These are phyloP conservation scores for Athrips mouffetella DNA, from an alignment of 2,888 invertebrate genomes.

Conservation along the genomic window DNA sequence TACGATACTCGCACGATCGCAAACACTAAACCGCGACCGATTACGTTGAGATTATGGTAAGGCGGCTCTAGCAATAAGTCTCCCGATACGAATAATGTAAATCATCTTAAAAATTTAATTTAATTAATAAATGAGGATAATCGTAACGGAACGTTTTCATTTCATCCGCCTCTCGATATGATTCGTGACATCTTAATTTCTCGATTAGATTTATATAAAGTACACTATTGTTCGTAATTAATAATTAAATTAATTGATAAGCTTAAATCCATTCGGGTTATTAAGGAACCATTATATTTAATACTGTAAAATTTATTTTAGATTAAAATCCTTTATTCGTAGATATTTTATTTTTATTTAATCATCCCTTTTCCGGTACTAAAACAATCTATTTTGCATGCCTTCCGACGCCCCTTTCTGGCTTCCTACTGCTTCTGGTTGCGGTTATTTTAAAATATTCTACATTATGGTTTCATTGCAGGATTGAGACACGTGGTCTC, in stretches of 20 bases:
- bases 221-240: not conserved
- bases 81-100: slow-evolving; percentile 42
- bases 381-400: slow-evolving; percentile 44
- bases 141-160: slow-evolving; percentile 49
- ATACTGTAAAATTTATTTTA: slow-evolving; percentile 49
- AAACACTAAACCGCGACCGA: slow-evolving; percentile 16
- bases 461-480: slow-evolving; percentile 40
- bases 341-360: slow-evolving; percentile 30
- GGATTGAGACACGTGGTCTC: slow-evolving; percentile 20
- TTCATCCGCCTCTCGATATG: slow-evolving; percentile 33
- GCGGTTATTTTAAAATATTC: slow-evolving; percentile 33
- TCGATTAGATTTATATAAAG: slow-evolving; percentile 26
- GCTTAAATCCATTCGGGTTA: slow-evolving; percentile 33
- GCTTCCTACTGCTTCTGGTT: slow-evolving; percentile 46
- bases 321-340: slow-evolving; percentile 50
- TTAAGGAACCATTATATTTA: slow-evolving; percentile 39
- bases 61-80: slow-evolving; percentile 32
- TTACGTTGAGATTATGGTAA: slow-evolving; percentile 30
- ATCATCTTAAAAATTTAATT: slow-evolving; percentile 44
- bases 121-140: slow-evolving; percentile 55
- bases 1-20: slow-evolving; percentile 10
- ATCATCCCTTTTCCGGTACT: slow-evolving; percentile 38
- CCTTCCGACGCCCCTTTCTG: slow-evolving; percentile 28
- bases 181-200: slow-evolving; percentile 17
- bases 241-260: slow-evolving; percentile 12